Evolutionary conservation across 2,888 invertebrate genomes (phyloP).

Genomic region (Andrena bicolor): DNA sequence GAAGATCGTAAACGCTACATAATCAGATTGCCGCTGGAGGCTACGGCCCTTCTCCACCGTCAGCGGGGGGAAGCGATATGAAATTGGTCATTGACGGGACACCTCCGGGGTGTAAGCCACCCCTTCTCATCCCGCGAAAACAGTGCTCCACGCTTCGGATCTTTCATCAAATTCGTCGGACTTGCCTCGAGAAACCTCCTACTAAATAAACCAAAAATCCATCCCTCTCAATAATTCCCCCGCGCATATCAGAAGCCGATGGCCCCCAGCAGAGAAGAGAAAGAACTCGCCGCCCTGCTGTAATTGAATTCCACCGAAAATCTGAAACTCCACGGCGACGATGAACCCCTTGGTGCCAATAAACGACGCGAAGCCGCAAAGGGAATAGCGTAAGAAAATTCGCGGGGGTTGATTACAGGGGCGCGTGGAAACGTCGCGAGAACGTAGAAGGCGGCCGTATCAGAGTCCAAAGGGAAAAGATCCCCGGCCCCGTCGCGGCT

Average conservation of each 20-base stretch:
- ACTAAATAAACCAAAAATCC: not conserved
- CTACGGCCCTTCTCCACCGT: slow-evolving; percentile 20
- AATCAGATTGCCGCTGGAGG: slow-evolving; percentile 52
- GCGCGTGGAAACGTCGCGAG: not conserved
- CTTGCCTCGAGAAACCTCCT: not conserved
- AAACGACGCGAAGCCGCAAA: not conserved
- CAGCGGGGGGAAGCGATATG: slow-evolving; percentile 11
- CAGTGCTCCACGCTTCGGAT: not conserved
- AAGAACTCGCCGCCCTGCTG: not conserved
- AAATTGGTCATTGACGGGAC: slow-evolving; percentile 30
- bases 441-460: not conserved
- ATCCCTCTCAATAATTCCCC: not conserved
- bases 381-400: not conserved
- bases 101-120: slow-evolving; percentile 25
- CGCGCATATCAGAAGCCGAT: not conserved
- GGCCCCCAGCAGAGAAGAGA: not conserved
- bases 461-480: slow-evolving; percentile 17
- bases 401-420: not conserved
- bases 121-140: not conserved
- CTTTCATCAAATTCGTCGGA: not conserved
- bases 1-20: slow-evolving; percentile 33
- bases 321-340: not conserved
- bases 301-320: not conserved
- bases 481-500: slow-evolving; percentile 1
- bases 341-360: not conserved